A percentile compares a stretch with the other conserved stretches of the same genome.
These are phyloP conservation scores for Clostera curtula DNA, from an alignment of 2,888 invertebrate species.

Conservation along the genomic window DNA sequence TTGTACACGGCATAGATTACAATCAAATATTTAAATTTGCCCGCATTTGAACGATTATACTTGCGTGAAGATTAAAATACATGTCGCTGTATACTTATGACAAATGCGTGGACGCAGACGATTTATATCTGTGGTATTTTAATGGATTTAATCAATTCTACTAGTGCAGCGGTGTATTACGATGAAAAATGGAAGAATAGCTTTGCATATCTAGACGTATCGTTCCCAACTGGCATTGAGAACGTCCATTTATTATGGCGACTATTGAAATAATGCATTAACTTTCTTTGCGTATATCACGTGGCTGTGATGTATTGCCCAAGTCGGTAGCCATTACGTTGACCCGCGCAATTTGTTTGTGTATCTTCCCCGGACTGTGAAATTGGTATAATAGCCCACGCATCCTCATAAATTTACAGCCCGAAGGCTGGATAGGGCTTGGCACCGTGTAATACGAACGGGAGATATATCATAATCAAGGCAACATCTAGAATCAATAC, in stretches of 20 bases:
- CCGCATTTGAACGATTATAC: constrained; percentile 22
- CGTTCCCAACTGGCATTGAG: constrained; percentile 22
- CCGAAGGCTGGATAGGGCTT: constrained; percentile 21
- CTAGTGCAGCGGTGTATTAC: constrained; percentile 27
- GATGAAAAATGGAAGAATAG: constrained; percentile 43
- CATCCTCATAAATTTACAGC: constrained; percentile 27
- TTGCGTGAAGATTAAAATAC: constrained; percentile 27
- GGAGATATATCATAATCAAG: constrained; percentile 42
- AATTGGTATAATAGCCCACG: constrained; percentile 28
- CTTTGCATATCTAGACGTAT: constrained; percentile 36
- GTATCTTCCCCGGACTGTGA: constrained; percentile 23
- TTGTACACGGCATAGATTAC: constrained; percentile 43
- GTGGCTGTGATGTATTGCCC: constrained; percentile 14
- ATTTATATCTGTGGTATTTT: constrained; percentile 48
- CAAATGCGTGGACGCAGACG: constrained; percentile 40
- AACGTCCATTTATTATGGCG: constrained; percentile 26
- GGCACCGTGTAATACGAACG: constrained; percentile 24
- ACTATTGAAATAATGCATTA: constrained; percentile 24
- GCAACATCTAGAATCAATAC: constrained; percentile 34
- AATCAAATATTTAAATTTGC: constrained; percentile 65
- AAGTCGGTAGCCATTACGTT: constrained; percentile 13
- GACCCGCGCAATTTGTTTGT: constrained; percentile 21
- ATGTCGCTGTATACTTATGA: constrained; percentile 39
- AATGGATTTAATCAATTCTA: constrained; percentile 51
- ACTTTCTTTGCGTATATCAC: constrained; percentile 20